These are phyloP conservation scores for Forbesichthys agassizii DNA, from an alignment of 2,113 vertebrate genomes.

Conservation along the genomic window DNA sequence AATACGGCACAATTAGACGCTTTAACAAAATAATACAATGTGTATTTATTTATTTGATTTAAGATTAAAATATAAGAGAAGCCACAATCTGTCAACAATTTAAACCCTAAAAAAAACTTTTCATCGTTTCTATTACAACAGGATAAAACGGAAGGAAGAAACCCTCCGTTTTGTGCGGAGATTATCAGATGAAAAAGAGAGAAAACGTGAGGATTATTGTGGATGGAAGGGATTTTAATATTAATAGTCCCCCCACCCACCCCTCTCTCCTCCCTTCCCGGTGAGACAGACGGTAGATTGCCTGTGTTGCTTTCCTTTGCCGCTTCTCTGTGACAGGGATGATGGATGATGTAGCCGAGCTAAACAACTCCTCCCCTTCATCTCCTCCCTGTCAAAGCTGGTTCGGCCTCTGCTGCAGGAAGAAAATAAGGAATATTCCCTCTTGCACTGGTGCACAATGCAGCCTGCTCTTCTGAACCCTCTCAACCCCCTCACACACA, in stretches of 20 bases:
- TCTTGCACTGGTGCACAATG: slow-evolving; percentile 65
- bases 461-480: slow-evolving; percentile 41
- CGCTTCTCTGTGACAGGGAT: slow-evolving; percentile 93
- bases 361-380: slow-evolving; percentile 90
- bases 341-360: slow-evolving; percentile 94
- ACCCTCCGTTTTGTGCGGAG: slow-evolving; percentile 67
- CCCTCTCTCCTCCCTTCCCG: slow-evolving; percentile 59
- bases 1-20: too few species aligned
- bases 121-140: slow-evolving; percentile 42
- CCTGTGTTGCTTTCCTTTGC: slow-evolving; percentile 86
- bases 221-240: slow-evolving; percentile 87
- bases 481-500: neutral
- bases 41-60: too few species aligned
- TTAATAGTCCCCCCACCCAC: slow-evolving; percentile 81
- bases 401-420: slow-evolving; percentile 84
- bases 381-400: slow-evolving; percentile 87
- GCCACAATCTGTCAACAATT: slow-evolving; percentile 20
- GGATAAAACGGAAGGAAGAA: slow-evolving; percentile 69
- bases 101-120: slow-evolving; percentile 37
- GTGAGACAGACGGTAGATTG: slow-evolving; percentile 92
- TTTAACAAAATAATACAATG: too few species aligned
- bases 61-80: slow-evolving; percentile 19
- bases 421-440: slow-evolving; percentile 80
- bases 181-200: slow-evolving; percentile 72
- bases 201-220: slow-evolving; percentile 73